Evolutionary conservation across 2,113 vertebrate genomes (phyloP), one percentile per base, ranked within the genome.

Genomic region (Nothocercus julius): DNA sequence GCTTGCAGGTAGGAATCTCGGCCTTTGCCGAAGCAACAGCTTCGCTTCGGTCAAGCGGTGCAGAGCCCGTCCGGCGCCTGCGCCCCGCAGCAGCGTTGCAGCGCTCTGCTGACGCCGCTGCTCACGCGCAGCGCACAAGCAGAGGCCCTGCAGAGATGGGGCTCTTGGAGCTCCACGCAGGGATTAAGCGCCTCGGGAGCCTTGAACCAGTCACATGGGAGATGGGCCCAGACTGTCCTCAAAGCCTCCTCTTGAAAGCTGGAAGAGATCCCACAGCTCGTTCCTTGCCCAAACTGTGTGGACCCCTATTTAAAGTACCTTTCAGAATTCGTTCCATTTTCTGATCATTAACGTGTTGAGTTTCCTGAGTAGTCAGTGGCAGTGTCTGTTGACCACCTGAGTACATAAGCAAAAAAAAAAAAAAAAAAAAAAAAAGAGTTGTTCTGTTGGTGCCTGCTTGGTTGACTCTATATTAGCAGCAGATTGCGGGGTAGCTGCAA

Each of bases 191-290:
- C 20, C 38, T 30, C 1, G 13, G 18, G 8, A 7, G 20, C 45
- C 70, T 66, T 13, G 51, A 67, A 56, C 4, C 9, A 12, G 15
- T 9, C 2, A 1, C 10, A 24, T 2, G 0, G 59, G 32, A 42
- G n/a, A 82, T 91, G 22, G 68, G 6, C 13, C 0, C 0, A 7
- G 1, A 0, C 21, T 77, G 24, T 32, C 13, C 11, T 53, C 44
- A 25, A 18, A 36, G n/a, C 4, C 10, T 18, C 21, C 49, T 51
- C 49, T 11, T 58, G 38, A 72, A 87, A 82, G 45, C 36, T 30
- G 30, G 59, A 61, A 90, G 25, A 15, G 7, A 69, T 87, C 76
- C 25, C 24, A 92, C 74, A 67, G 16, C 27, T 78, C 45, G 6
- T 38, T 81, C 27, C 4, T 38, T 8, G 12, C 13, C 7, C 34